Conservation (phyloP, 2,113 vertebrate species). For the Pseudopodoces humilis region DNA sequence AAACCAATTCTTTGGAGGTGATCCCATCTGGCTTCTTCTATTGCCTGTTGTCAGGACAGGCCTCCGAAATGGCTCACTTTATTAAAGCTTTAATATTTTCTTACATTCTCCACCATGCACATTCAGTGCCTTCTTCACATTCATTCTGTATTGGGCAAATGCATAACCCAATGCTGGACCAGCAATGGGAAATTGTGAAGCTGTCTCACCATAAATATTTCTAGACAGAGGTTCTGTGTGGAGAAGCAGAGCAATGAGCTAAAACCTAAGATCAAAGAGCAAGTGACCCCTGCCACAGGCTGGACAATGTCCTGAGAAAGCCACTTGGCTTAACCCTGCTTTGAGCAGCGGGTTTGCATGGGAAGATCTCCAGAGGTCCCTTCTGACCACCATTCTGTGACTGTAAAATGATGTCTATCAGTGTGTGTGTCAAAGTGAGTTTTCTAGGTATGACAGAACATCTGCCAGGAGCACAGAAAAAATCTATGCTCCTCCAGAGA, state of each 20-base stretch:
- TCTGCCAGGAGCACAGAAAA: background rate
- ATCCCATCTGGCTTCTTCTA: background rate
- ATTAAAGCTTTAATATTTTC: background rate
- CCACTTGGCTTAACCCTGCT: background rate
- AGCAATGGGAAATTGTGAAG: background rate
- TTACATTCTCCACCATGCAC: background rate
- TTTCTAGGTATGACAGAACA: background rate
- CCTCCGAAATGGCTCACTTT: background rate
- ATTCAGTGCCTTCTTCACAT: background rate
- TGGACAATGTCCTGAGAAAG: background rate
- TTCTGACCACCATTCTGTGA: background rate
- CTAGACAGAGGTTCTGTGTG: background rate
- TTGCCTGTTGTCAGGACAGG: background rate
- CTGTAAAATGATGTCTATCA: background rate
- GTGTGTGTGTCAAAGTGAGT: background rate
- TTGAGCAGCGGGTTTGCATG: background rate
- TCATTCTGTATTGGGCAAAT: background rate
- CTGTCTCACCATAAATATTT: background rate
- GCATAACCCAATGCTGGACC: background rate
- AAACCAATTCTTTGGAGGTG: background rate
- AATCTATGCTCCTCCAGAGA: constrained; percentile 8
- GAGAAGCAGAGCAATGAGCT: background rate
- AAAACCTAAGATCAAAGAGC: background rate
- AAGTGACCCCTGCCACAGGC: background rate
- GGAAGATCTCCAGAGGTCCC: background rate